phyloP scores from a whole-genome alignment of 2,113 vertebrate genomes.

The Tragelaphus imberbis region DNA sequence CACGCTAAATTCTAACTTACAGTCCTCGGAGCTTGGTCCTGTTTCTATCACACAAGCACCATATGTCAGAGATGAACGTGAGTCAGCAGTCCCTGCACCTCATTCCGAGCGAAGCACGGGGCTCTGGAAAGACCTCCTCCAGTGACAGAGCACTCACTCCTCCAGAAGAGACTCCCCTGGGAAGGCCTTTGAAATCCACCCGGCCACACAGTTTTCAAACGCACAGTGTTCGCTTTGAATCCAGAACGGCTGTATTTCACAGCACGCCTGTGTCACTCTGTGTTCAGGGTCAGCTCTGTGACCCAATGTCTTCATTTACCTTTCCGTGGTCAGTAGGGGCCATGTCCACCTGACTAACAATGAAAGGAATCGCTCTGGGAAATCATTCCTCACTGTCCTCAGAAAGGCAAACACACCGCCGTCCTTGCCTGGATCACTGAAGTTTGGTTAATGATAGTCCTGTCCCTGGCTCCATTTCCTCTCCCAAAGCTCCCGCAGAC shows the following conservation, averaged over 20 bases:
- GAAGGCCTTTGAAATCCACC: neutral
- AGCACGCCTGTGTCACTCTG: neutral
- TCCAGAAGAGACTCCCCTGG: neutral
- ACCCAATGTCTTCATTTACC: neutral
- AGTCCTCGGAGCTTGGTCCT: neutral
- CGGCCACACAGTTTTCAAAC: neutral
- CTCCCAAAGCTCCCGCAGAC: neutral
- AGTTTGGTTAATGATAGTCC: fast-evolving
- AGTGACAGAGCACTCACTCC: neutral
- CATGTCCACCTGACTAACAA: neutral
- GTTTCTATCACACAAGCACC: neutral
- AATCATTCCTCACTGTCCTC: too few species aligned
- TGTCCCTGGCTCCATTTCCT: neutral
- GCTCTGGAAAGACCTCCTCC: neutral
- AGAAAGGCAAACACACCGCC: neutral
- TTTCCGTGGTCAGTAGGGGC: too few species aligned
- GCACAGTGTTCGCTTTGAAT: neutral
- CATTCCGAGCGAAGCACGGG: neutral
- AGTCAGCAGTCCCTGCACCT: neutral
- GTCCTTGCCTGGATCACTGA: neutral
- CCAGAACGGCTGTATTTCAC: neutral
- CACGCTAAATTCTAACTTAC: neutral
- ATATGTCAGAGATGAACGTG: neutral
- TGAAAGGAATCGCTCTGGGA: neutral
- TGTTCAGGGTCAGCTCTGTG: neutral